Evolutionary conservation across 1,140 invertebrate species (phyloP).

Genomic region (Muscidifurax raptorellus): DNA sequence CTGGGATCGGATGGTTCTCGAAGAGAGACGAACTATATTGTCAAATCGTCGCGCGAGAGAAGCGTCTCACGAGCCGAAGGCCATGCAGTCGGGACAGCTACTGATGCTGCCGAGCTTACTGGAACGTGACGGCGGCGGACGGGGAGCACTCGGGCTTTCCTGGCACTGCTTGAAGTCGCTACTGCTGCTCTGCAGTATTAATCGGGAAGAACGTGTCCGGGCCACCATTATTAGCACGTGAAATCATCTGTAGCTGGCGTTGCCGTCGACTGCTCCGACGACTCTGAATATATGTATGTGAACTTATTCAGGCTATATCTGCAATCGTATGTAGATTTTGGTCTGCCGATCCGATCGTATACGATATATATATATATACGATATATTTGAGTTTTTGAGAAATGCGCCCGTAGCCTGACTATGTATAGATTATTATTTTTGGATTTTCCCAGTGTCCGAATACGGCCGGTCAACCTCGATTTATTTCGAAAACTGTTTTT

Average conservation of each 20-base stretch:
- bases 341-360: too few species aligned
- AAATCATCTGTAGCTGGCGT: constrained; percentile 46
- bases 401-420: too few species aligned
- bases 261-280: constrained; percentile 11
- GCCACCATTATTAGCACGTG: constrained; percentile 44
- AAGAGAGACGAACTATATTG: background rate
- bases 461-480: too few species aligned
- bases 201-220: constrained; percentile 30
- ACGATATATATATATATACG: too few species aligned
- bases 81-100: background rate
- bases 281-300: too few species aligned
- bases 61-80: background rate
- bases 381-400: too few species aligned
- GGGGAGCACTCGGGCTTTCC: background rate
- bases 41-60: background rate
- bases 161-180: background rate
- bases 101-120: background rate
- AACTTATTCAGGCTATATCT: too few species aligned
- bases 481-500: too few species aligned
- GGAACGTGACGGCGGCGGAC: background rate
- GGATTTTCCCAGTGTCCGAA: too few species aligned
- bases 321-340: too few species aligned
- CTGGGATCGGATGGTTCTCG: background rate
- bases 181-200: constrained; percentile 10
- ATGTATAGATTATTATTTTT: too few species aligned